These are phyloP conservation scores for Actinemys pallida DNA, from an alignment of 2,113 vertebrate genomes.

Conservation along the genomic window DNA sequence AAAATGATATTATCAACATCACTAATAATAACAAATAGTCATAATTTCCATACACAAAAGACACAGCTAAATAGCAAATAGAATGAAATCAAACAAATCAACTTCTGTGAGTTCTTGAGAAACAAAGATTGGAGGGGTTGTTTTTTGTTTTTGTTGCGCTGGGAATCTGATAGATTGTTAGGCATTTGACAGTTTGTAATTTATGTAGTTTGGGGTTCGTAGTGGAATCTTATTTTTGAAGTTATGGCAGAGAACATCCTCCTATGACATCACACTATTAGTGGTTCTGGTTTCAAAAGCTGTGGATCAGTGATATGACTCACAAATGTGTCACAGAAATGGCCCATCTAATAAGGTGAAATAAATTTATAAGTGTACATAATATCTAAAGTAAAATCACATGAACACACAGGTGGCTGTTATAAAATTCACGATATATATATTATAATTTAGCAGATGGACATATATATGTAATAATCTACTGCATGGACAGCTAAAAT, in stretches of 20 bases:
- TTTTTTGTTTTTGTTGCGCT: neutral
- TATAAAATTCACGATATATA: neutral
- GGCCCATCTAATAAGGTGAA: neutral
- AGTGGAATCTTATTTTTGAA: neutral
- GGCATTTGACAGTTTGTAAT: neutral
- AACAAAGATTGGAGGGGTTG: neutral
- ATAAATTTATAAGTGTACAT: fast-evolving
- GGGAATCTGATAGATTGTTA: neutral
- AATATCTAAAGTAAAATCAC: fast-evolving
- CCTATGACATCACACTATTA: fast-evolving
- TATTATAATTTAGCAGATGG: neutral
- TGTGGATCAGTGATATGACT: neutral
- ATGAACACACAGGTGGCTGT: neutral
- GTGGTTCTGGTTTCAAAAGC: neutral
- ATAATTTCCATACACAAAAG: constrained; percentile 30
- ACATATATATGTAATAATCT: neutral
- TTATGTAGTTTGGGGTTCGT: neutral
- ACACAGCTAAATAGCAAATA: constrained; percentile 23
- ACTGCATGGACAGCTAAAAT: neutral
- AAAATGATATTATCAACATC: constrained; percentile 50
- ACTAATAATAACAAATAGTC: constrained; percentile 39
- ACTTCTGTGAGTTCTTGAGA: neutral
- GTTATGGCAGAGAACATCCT: neutral
- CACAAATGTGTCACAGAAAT: neutral
- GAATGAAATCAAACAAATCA: constrained; percentile 38